Base-by-base conservation (phyloP, 2,888 invertebrate genomes). In the Drosophila lacicola region DNA sequence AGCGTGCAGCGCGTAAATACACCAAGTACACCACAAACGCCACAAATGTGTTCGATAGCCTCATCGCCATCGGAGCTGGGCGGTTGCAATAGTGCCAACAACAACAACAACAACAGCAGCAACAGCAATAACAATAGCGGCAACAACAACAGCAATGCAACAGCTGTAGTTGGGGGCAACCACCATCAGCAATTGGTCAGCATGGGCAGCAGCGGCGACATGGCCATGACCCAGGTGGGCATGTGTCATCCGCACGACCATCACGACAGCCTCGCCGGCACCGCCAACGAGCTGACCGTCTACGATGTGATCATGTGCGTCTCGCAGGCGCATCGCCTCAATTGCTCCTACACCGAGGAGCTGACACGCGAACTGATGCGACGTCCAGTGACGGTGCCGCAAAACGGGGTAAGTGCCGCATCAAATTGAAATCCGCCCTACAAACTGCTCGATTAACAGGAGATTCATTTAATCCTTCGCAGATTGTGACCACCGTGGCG, bases 271-370 rank as follows among this genome's bases (percentile, higher is more conserved):
- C 93, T 94, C 46, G 93, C 89, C 63, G 88, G 93, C 71, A 80
- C 92, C 55, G 93, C 93, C 73, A 88, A 83, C 53, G 94, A 96
- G 90, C 91, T 96, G 85, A 95, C 95, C 53, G 94, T 96, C 77
- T 96, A 96, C 92, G 96, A 96, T 92, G 94, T 96, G 83, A 96
- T 97, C 83, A 93, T 96, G 83, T 95, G 95, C 88, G 95, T 97
- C 49, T 95, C 96, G 8, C 95, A 95, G 90, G 98, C 98, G 6
- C 98, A 98, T 92, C 96, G 96, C 86, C 95, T 95, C 80, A 96
- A 97, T 92, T 98, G 98, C 93, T 95, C 96, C 71, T 97, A 97
- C 92, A 97, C 97, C 19, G 97, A 98, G 87, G 97, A 98, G 89
- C 95, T 96, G 80, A 95, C 96, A 53, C 93, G 95, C 84, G 94